Conservation (phyloP, 2,113 vertebrate genomes). For the Conger conger region DNA sequence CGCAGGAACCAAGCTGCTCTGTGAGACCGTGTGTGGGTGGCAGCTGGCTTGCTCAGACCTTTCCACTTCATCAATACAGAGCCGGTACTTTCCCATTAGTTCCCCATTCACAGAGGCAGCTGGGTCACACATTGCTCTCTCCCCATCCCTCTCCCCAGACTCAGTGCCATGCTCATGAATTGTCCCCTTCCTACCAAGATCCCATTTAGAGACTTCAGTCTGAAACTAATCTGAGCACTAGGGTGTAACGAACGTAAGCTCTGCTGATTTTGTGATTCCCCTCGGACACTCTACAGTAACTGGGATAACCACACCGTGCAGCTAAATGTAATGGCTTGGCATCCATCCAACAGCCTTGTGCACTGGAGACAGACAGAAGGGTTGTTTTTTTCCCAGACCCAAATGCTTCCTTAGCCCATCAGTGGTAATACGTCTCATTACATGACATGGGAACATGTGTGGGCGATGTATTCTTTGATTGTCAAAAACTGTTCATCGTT, state of each 20-base stretch:
- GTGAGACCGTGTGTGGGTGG: not conserved
- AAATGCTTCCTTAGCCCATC: not conserved
- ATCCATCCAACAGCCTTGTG: not conserved
- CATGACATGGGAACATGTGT: slow-evolving; percentile 38
- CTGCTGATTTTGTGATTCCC: not conserved
- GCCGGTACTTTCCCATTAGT: not conserved
- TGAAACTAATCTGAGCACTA: not conserved
- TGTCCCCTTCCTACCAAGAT: not conserved
- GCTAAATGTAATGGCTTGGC: not conserved
- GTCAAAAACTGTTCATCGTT: slow-evolving; percentile 50
- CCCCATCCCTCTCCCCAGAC: no score
- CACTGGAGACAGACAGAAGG: not conserved
- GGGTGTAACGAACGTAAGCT: not conserved
- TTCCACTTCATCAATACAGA: not conserved
- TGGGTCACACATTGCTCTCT: no score
- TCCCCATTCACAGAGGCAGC: not conserved
- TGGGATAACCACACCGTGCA: not conserved
- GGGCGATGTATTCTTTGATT: slow-evolving; percentile 64
- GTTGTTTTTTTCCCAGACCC: not conserved
- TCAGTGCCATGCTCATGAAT: no score
- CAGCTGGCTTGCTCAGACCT: not conserved
- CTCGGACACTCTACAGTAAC: not conserved
- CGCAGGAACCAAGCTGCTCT: not conserved
- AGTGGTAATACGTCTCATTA: not conserved
- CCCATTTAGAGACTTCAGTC: not conserved